Percentiles rank a stretch among this genome's conserved stretches.
Conservation (phyloP, 2,797 vertebrate genomes). For the Micropoecilia bifurca region DNA sequence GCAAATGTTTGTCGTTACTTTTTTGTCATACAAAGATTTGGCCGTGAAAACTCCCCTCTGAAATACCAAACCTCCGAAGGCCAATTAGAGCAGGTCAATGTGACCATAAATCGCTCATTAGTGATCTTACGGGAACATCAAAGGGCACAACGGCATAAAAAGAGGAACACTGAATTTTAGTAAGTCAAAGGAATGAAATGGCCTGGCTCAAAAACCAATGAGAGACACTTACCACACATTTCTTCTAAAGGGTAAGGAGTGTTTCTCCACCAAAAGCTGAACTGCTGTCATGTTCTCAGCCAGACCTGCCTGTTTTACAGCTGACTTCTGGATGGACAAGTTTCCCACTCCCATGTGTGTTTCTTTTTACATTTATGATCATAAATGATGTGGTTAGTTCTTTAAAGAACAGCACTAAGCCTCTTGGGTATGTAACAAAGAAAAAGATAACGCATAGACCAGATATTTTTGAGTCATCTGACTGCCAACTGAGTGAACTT, state of each 20-base stretch:
- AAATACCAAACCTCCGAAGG: constrained; percentile 32
- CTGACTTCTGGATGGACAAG: constrained; percentile 36
- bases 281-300: constrained; percentile 34
- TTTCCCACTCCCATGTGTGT: constrained; percentile 11
- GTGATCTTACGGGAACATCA: constrained; percentile 70
- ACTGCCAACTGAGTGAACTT: constrained; percentile 31
- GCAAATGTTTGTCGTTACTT: constrained; percentile 16
- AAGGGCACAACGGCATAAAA: constrained; percentile 51
- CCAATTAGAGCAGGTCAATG: constrained; percentile 72
- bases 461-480: constrained; percentile 41
- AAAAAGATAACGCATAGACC: neutral
- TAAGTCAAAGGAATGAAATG: constrained; percentile 68
- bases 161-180: constrained; percentile 54
- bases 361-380: neutral
- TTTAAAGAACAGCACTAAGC: constrained; percentile 6
- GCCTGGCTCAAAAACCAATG: constrained; percentile 55
- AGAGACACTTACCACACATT: constrained; percentile 58
- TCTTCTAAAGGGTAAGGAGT: constrained; percentile 48
- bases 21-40: constrained; percentile 4
- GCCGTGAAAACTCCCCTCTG: constrained; percentile 19
- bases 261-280: constrained; percentile 40
- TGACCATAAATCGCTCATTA: constrained; percentile 74
- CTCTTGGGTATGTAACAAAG: constrained; percentile 3
- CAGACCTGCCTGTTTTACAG: constrained; percentile 42
- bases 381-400: constrained; percentile 23